Evolutionary conservation across 2,797 vertebrate species (phyloP), one percentile per base, ranked within the genome.

Genomic region (Acrossocheilus wenchowensis): DNA sequence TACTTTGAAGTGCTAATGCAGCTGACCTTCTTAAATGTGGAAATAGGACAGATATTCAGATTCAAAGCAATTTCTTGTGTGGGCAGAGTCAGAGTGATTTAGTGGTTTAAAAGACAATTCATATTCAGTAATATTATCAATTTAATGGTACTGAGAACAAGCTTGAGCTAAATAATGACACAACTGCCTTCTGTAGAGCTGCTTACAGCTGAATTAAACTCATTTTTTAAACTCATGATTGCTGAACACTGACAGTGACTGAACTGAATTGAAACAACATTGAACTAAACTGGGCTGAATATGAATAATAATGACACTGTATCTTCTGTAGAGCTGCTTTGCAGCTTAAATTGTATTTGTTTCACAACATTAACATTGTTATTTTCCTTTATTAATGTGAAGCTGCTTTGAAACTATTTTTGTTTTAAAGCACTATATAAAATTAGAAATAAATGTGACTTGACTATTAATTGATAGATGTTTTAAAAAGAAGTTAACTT

Each of bases 1-100:
- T 81, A 86, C 85, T 87, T 68, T 90, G 64, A 88, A 80, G 78
- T 80, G 68, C 75, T 78, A 90, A 90, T 81, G 68, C 81, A 87
- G 77, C 43, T 89, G 60, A 89, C 82, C 57, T 83, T 86, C 48
- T 87, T 86, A 60, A 84, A 91, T 86, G 45, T 71, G 23, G 73
- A 87, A 90, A 73, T 54, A 78, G 34, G 68, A 73, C 19, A 84
- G 36, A 87, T 86, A 73, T 39, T 87, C n/a, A 2, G 36, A 82
- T 89, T 88, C 82, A 90, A 83, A 90, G 62, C 64, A 80, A 87
- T 73, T 45, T 82, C 66, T 72, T 39, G 41, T 15, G 39, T 77
- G 19, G 50, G 36, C 60, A 78, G 26, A 81, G 39, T 14, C 68
- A 23, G 30, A n/a, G 34, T 78, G 21, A 23, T 85, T 17, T 60